These are phyloP conservation scores for Hippocampus barbouri DNA, from an alignment of 2,113 vertebrate species.

Conservation along the genomic window DNA sequence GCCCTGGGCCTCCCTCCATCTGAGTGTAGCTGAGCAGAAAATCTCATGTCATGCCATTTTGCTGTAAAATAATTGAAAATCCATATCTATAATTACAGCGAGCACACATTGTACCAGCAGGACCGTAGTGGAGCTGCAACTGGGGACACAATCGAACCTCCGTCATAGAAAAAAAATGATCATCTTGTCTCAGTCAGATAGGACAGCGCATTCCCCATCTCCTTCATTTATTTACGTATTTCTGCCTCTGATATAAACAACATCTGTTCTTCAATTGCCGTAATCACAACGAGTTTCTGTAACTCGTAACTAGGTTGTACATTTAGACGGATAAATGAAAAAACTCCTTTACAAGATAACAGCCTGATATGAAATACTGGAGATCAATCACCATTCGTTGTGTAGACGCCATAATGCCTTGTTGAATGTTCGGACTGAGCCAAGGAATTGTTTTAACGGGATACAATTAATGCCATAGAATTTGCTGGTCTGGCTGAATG, in stretches of 20 bases:
- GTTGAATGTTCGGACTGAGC: background rate
- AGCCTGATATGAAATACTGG: background rate
- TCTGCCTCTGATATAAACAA: background rate
- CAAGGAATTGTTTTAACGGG: background rate
- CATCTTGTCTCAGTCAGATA: background rate
- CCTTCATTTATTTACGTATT: background rate
- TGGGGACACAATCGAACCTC: slow-evolving; percentile 10
- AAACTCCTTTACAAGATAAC: background rate
- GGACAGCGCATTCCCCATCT: background rate
- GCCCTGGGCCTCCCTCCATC: slow-evolving; percentile 5
- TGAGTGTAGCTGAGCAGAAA: slow-evolving; percentile 34
- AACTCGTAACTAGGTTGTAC: background rate
- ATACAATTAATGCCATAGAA: background rate
- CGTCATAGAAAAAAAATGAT: background rate
- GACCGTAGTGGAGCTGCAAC: slow-evolving; percentile 3
- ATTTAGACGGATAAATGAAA: background rate
- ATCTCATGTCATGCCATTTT: slow-evolving; percentile 44
- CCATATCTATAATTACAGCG: slow-evolving; percentile 56
- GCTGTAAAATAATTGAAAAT: slow-evolving; percentile 54
- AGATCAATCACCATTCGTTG: background rate
- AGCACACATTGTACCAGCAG: slow-evolving; percentile 27
- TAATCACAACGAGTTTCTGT: background rate
- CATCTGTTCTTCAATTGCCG: background rate
- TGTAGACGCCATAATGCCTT: background rate
- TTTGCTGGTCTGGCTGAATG: too few relatives aligned